Percentiles rank a stretch among this genome's conserved stretches.
Conservation (phyloP, 1,140 invertebrate genomes). For the Sitophilus oryzae region DNA sequence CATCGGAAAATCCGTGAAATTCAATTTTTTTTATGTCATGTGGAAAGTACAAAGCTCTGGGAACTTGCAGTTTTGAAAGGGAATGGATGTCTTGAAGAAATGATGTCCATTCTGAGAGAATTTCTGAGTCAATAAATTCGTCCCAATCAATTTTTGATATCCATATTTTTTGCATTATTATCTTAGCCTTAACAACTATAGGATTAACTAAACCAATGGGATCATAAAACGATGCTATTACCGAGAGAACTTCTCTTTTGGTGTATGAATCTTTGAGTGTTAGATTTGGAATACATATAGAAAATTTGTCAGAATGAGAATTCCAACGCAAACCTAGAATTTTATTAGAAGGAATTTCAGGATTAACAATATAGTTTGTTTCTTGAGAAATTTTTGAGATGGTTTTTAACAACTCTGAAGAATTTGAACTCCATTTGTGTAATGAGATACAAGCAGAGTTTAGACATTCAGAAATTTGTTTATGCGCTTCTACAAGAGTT, state of each 20-base stretch:
- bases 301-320: slow-evolving; percentile 5
- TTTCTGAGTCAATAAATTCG: neutral
- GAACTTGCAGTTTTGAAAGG: neutral
- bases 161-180: slow-evolving; percentile 22
- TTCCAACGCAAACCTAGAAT: slow-evolving; percentile 20
- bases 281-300: slow-evolving; percentile 1
- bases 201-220: slow-evolving; percentile 13
- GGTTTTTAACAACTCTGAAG: neutral
- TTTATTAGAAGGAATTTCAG: slow-evolving; percentile 2
- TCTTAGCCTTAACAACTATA: slow-evolving; percentile 11
- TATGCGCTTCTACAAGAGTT: neutral
- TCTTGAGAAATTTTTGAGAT: neutral
- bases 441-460: slow-evolving; percentile 3
- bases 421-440: slow-evolving; percentile 19
- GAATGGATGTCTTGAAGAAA: slow-evolving; percentile 3
- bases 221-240: slow-evolving; percentile 18
- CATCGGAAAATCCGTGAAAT: slow-evolving; percentile 8
- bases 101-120: slow-evolving; percentile 2
- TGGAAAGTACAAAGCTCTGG: neutral
- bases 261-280: neutral
- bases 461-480: slow-evolving; percentile 2
- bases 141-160: slow-evolving; percentile 15
- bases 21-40: neutral
- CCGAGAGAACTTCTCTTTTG: slow-evolving; percentile 18
- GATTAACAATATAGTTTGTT: neutral